Evolutionary conservation across 2,888 invertebrate genomes (phyloP).

Genomic region (Temnothorax rugatulus): DNA sequence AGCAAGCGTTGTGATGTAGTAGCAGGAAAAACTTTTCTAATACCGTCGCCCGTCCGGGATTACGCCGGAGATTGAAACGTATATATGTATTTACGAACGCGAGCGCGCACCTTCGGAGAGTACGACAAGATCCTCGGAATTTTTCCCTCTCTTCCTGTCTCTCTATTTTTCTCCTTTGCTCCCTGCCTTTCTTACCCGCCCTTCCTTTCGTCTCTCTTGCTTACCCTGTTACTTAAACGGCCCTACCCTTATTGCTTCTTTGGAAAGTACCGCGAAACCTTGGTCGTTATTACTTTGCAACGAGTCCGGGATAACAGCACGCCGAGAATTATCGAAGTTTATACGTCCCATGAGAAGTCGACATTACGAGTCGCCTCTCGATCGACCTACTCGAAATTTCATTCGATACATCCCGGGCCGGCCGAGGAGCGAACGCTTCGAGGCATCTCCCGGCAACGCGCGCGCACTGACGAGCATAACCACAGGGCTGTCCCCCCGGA

Average conservation of each 20-base stretch:
- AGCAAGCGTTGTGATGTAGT: conserved; percentile 80
- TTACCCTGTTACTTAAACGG: conserved; percentile 52
- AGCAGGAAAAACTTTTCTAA: conserved; percentile 84
- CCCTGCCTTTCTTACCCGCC: background rate
- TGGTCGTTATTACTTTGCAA: conserved; percentile 65
- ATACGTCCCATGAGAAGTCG: conserved; percentile 61
- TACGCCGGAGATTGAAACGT: conserved; percentile 84
- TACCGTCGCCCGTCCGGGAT: conserved; percentile 83
- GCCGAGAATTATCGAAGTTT: conserved; percentile 63
- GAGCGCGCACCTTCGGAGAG: conserved; percentile 69
- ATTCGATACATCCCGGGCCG: conserved; percentile 55
- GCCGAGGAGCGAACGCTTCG: conserved; percentile 26
- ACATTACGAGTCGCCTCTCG: conserved; percentile 47
- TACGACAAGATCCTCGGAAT: conserved; percentile 62
- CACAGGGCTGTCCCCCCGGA: conserved; percentile 80
- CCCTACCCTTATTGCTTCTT: conserved; percentile 66
- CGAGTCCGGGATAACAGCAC: conserved; percentile 61
- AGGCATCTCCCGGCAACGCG: conserved; percentile 46
- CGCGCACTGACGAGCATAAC: conserved; percentile 80
- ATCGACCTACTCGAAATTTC: conserved; percentile 67
- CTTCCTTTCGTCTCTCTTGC: conserved; percentile 10
- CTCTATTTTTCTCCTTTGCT: background rate
- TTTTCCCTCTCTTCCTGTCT: conserved; percentile 44
- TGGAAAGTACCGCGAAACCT: conserved; percentile 60
- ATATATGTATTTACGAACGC: conserved; percentile 82